Conservation (phyloP, 1,140 invertebrate species). For the Steinernema feltiae region DNA sequence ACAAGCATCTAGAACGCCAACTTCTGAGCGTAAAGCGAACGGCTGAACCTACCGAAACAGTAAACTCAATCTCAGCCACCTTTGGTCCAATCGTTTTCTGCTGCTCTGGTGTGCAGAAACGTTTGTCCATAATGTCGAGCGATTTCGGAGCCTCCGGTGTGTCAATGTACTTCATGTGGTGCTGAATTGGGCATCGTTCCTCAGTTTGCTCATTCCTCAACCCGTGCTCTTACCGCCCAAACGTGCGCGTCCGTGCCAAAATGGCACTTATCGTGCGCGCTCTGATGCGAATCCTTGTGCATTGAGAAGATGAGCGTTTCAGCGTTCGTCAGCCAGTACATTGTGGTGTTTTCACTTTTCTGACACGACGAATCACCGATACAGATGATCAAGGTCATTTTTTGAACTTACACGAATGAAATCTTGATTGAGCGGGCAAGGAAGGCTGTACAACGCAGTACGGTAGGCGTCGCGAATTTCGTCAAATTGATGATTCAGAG, state of each 20-base stretch:
- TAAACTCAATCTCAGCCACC: background rate
- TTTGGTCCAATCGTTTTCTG: background rate
- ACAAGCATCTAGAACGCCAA: background rate
- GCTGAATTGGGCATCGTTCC: no score
- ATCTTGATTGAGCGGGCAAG: background rate
- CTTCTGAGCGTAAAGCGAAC: background rate
- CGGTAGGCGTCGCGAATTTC: background rate
- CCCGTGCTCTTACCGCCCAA: background rate
- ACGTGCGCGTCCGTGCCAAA: background rate
- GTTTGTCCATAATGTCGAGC: background rate
- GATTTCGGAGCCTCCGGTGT: background rate
- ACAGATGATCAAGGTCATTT: background rate
- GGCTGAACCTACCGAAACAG: background rate
- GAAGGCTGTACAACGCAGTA: background rate
- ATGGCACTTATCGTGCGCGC: background rate
- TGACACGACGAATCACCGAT: background rate
- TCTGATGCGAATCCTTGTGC: background rate
- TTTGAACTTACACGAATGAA: background rate
- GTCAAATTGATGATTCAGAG: background rate
- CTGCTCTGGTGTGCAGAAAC: background rate
- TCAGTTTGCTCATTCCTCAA: no score
- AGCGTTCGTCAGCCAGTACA: background rate
- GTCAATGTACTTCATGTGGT: background rate
- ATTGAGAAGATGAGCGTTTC: background rate
- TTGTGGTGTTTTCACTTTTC: slow-evolving; percentile 1